Evolutionary conservation across 2,797 vertebrate species (phyloP).

Genomic region (Enteromius argenteus): DNA sequence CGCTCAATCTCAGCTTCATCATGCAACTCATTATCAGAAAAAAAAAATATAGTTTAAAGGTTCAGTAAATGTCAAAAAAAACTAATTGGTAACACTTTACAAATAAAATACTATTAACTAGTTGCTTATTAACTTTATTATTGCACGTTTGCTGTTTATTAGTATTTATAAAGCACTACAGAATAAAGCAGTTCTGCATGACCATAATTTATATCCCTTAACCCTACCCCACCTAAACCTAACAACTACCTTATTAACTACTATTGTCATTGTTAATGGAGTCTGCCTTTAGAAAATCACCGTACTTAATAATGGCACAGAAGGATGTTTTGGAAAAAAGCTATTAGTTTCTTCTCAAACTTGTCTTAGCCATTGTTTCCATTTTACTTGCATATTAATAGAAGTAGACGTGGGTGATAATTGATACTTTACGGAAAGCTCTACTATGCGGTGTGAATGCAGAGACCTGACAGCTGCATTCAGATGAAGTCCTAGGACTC

Average conservation of each 20-base stretch:
- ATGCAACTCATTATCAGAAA: neutral
- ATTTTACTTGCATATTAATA: conserved; percentile 28
- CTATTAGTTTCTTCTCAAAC: conserved; percentile 14
- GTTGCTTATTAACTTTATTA: too few species aligned
- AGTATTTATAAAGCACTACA: too few species aligned
- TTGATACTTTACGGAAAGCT: conserved; percentile 12
- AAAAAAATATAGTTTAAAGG: too few species aligned
- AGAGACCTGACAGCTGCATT: conserved; percentile 19
- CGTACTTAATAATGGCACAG: neutral
- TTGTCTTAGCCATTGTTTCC: conserved; percentile 4
- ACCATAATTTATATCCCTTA: too few species aligned
- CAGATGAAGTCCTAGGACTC: conserved; percentile 14
- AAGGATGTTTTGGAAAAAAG: neutral
- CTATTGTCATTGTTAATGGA: neutral
- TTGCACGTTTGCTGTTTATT: too few species aligned
- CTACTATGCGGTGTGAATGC: neutral
- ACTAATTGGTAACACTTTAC: too few species aligned
- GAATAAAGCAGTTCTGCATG: too few species aligned
- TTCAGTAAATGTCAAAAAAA: neutral
- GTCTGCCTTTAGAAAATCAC: conserved; percentile 1
- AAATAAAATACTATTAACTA: too few species aligned
- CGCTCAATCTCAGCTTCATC: neutral
- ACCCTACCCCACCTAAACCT: too few species aligned
- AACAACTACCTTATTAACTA: too few species aligned
- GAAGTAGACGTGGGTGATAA: conserved; percentile 27